phyloP scores from a whole-genome alignment of 2,888 invertebrate species.

The Monopis laevigella region DNA sequence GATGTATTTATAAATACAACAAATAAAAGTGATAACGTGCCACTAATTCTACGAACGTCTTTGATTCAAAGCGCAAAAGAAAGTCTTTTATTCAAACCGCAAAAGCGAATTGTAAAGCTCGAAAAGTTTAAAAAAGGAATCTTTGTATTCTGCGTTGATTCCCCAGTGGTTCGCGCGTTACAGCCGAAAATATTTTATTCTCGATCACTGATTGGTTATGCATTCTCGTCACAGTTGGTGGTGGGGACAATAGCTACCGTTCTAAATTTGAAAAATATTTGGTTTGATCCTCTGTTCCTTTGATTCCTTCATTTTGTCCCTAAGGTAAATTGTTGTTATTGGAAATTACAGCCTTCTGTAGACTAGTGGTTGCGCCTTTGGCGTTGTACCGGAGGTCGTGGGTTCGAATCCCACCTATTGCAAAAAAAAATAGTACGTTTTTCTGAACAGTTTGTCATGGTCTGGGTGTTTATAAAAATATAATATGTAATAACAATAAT shows the following conservation, averaged over 20 bases:
- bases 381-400: no score
- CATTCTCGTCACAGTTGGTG: constrained; percentile 44
- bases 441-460: no score
- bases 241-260: neutral
- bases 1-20: neutral
- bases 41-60: constrained; percentile 6
- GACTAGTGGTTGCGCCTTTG: no score
- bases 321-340: no score
- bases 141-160: constrained; percentile 31
- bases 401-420: no score
- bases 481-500: no score
- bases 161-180: constrained; percentile 8
- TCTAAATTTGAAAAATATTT: no score
- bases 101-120: constrained; percentile 12
- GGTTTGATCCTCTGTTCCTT: no score
- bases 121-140: constrained; percentile 34
- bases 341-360: no score
- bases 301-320: no score
- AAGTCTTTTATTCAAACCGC: constrained; percentile 38
- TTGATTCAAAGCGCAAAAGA: constrained; percentile 33
- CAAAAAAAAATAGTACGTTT: no score
- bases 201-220: constrained; percentile 64
- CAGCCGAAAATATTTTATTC: constrained; percentile 33
- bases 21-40: neutral
- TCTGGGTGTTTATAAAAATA: no score